phyloP scores from a whole-genome alignment of 1,140 invertebrate species.

The Cherax destructor region DNA sequence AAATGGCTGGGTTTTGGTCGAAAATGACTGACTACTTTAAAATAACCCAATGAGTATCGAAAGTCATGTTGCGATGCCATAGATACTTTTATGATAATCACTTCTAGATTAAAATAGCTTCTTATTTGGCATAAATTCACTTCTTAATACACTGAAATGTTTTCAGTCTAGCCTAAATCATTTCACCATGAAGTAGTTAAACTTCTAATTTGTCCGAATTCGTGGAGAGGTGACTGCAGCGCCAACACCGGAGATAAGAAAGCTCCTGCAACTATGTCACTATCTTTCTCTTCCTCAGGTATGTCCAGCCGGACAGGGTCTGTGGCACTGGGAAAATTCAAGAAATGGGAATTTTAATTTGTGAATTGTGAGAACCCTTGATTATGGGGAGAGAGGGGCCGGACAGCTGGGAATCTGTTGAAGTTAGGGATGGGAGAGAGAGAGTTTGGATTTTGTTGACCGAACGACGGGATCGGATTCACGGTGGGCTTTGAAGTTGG shows the following conservation, averaged over 20 bases:
- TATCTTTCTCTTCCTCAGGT: not conserved
- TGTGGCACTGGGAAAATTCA: not conserved
- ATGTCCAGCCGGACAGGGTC: not conserved
- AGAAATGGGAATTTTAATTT: not conserved
- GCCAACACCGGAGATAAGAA: not conserved
- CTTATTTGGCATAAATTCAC: too few species aligned
- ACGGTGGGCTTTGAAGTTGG: not conserved
- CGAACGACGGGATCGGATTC: not conserved
- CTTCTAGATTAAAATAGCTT: too few species aligned
- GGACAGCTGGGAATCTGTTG: not conserved
- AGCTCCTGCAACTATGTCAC: not conserved
- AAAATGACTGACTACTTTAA: too few species aligned
- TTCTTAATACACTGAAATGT: too few species aligned
- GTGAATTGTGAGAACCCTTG: not conserved
- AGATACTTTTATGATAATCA: too few species aligned
- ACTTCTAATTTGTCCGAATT: not conserved
- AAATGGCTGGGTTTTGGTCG: too few species aligned
- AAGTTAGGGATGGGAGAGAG: not conserved
- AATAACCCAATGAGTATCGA: too few species aligned
- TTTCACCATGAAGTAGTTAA: not conserved
- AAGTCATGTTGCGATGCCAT: too few species aligned
- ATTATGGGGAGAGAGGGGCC: not conserved
- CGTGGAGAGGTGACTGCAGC: not conserved
- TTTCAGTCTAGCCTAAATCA: too few species aligned
- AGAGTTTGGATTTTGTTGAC: not conserved